These are phyloP conservation scores for Phaedon cochleariae DNA, from an alignment of 2,888 invertebrate genomes.

Conservation along the genomic window DNA sequence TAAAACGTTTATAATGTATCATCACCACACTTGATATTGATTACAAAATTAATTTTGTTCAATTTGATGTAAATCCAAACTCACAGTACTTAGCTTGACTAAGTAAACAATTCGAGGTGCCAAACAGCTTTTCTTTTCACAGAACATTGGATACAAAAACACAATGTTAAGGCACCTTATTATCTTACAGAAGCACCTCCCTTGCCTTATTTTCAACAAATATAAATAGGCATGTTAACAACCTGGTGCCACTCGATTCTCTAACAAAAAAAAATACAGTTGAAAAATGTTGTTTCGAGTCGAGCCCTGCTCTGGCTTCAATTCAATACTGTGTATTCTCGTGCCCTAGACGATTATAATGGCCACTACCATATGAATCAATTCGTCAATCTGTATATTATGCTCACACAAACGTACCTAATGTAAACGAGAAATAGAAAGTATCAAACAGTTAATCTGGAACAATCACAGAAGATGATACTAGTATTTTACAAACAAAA, in stretches of 20 bases:
- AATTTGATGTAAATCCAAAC: slow-evolving; percentile 21
- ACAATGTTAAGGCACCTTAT: slow-evolving; percentile 43
- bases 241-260: slow-evolving; percentile 28
- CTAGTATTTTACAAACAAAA: no score
- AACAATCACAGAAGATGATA: no score
- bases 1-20: slow-evolving; percentile 10
- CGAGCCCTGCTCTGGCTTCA: slow-evolving; percentile 30
- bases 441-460: no score
- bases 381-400: slow-evolving; percentile 15
- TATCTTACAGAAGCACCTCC: slow-evolving; percentile 39
- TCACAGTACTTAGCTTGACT: slow-evolving; percentile 37
- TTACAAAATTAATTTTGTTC: slow-evolving; percentile 18
- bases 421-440: no score
- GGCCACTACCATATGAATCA: slow-evolving; percentile 31
- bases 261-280: slow-evolving; percentile 19
- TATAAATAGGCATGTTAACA: slow-evolving; percentile 33
- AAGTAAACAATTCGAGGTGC: slow-evolving; percentile 41
- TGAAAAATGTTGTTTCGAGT: slow-evolving; percentile 22
- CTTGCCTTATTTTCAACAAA: slow-evolving; percentile 38
- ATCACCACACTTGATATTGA: slow-evolving; percentile 1
- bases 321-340: slow-evolving; percentile 27
- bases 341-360: slow-evolving; percentile 24
- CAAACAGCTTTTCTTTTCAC: slow-evolving; percentile 34
- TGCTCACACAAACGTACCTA: slow-evolving; percentile 6
- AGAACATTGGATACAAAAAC: slow-evolving; percentile 32